These are phyloP conservation scores for Watsonalla cultraria DNA, from an alignment of 2,888 invertebrate species.

Conservation along the genomic window DNA sequence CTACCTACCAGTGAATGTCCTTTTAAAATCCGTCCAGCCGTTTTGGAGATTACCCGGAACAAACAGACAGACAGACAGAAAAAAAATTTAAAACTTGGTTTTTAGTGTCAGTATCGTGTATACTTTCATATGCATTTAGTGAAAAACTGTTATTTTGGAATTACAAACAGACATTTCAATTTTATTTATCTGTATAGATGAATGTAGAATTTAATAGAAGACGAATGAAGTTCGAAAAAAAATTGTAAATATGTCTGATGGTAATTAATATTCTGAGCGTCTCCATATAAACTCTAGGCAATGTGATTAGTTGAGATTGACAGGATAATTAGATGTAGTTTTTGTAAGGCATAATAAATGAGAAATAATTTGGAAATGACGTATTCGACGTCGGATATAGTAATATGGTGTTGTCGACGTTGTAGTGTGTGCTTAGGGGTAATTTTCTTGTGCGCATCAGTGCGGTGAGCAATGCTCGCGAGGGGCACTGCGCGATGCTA, in stretches of 20 bases:
- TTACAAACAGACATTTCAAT: too few species aligned
- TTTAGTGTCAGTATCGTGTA: too few species aligned
- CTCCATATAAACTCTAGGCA: not conserved
- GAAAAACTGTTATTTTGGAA: too few species aligned
- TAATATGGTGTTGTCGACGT: not conserved
- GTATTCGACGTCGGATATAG: not conserved
- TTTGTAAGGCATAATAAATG: not conserved
- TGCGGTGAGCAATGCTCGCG: constrained; percentile 27
- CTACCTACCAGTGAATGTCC: too few species aligned
- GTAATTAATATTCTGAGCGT: not conserved
- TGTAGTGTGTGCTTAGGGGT: not conserved
- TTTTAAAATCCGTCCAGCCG: too few species aligned
- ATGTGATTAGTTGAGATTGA: not conserved
- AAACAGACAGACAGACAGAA: too few species aligned
- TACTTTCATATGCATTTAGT: too few species aligned
- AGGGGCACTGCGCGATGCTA: constrained; percentile 66
- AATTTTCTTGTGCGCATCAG: constrained; percentile 5
- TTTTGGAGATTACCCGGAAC: too few species aligned
- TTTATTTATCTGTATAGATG: too few species aligned
- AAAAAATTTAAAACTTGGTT: too few species aligned
- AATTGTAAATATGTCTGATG: not conserved
- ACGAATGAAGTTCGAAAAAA: too few species aligned
- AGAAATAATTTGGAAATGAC: not conserved
- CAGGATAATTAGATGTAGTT: not conserved
- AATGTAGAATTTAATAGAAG: too few species aligned